These are phyloP conservation scores for Chymomyza caudatula DNA, from an alignment of 2,888 invertebrate species.

Conservation along the genomic window DNA sequence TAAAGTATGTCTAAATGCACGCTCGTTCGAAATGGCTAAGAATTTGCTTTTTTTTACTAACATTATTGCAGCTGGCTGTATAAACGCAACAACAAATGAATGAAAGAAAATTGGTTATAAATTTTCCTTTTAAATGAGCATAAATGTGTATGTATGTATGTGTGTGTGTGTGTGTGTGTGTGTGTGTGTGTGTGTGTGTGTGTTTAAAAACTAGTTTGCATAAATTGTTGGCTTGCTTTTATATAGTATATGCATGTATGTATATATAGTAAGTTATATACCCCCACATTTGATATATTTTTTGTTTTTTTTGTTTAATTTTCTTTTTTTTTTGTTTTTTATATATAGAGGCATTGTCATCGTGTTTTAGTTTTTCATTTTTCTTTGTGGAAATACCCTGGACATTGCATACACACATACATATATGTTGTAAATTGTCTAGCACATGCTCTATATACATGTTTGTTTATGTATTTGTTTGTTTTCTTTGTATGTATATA, in stretches of 20 bases:
- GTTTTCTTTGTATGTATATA: background rate
- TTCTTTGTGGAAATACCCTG: constrained; percentile 34
- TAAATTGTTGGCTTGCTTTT: constrained; percentile 72
- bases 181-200: constrained; percentile 3
- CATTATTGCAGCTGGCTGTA: constrained; percentile 4
- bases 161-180: constrained; percentile 17
- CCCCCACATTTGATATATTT: background rate
- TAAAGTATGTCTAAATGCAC: constrained; percentile 54
- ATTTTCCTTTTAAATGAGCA: constrained; percentile 14
- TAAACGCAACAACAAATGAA: constrained; percentile 8
- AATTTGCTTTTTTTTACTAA: constrained; percentile 28
- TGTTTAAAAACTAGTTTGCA: constrained; percentile 61
- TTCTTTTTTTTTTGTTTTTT: constrained; percentile 11
- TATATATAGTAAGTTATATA: background rate
- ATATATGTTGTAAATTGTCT: constrained; percentile 23
- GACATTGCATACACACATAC: constrained; percentile 26
- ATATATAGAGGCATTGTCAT: background rate
- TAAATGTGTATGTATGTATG: background rate
- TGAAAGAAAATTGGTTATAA: constrained; percentile 9
- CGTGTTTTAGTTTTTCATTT: background rate
- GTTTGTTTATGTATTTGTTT: background rate
- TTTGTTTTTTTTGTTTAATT: constrained; percentile 16
- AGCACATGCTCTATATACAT: background rate
- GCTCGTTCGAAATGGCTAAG: constrained; percentile 69
- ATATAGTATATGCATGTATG: constrained; percentile 40